Conservation (phyloP, 2,113 vertebrate genomes). For the Centropristis striata region DNA sequence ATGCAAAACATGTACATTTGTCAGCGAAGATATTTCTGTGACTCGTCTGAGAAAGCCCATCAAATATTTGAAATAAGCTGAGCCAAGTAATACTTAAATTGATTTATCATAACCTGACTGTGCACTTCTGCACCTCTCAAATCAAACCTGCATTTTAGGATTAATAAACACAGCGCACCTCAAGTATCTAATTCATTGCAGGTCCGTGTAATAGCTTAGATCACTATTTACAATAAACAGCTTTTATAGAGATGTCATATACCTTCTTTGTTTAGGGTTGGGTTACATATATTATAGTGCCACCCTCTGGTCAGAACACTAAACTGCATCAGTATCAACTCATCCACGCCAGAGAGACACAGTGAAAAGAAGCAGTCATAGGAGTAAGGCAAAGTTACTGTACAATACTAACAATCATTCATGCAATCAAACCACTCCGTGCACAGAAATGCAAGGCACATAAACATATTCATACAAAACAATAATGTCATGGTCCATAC, state of each 20-base stretch:
- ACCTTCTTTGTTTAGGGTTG: conserved; percentile 10
- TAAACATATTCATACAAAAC: background rate
- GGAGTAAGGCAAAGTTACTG: conserved; percentile 14
- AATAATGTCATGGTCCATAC: conserved; percentile 81
- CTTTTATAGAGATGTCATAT: background rate
- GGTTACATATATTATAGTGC: conserved; percentile 44
- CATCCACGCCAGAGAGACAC: conserved; percentile 9
- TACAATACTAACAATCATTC: background rate
- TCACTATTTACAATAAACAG: conserved; percentile 10
- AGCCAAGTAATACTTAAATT: conserved; percentile 23
- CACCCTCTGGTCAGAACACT: conserved; percentile 75
- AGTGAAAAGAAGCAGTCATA: conserved; percentile 4
- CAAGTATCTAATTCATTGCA: conserved; percentile 15
- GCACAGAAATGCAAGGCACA: conserved; percentile 4
- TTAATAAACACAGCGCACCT: conserved; percentile 28
- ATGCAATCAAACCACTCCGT: conserved; percentile 27
- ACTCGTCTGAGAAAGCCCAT: conserved; percentile 9
- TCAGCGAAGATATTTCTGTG: background rate
- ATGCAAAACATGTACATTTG: background rate
- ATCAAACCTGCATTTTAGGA: conserved; percentile 20
- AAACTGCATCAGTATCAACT: conserved; percentile 53
- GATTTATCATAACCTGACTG: conserved; percentile 40
- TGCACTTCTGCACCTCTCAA: conserved; percentile 34
- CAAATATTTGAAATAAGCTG: conserved; percentile 28
- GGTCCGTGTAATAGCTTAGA: background rate